A percentile compares a stretch with the other conserved stretches of the same genome.
These are phyloP conservation scores for Papilio glaucus DNA, from an alignment of 1,140 invertebrate species.

Conservation along the genomic window DNA sequence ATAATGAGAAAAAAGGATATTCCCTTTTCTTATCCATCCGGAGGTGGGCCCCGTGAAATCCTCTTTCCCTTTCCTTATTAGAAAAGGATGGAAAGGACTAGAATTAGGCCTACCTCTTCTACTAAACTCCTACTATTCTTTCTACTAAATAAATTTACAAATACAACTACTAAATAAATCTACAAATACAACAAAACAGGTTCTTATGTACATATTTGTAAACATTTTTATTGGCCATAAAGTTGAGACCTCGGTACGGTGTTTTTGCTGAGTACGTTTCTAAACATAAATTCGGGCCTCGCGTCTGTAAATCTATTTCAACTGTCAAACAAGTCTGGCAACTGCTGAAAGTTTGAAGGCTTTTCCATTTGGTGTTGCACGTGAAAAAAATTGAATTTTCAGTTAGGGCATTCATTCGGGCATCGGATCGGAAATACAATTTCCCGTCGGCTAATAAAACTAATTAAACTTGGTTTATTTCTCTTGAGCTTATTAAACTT, in stretches of 20 bases:
- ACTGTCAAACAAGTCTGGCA: conserved; percentile 37
- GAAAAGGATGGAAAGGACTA: too few species aligned
- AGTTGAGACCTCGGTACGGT: not conserved
- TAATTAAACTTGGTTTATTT: conserved; percentile 19
- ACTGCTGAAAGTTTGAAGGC: conserved; percentile 33
- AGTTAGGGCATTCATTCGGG: not conserved
- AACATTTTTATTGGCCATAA: conserved; percentile 4
- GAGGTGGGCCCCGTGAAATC: too few species aligned
- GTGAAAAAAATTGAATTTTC: conserved; percentile 28
- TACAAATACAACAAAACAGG: not conserved
- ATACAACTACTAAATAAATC: too few species aligned
- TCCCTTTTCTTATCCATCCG: too few species aligned
- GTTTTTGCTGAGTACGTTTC: conserved; percentile 18
- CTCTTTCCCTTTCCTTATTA: too few species aligned
- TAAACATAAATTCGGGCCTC: conserved; percentile 27
- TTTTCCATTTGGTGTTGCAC: conserved; percentile 31
- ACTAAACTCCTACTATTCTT: too few species aligned
- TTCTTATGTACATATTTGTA: not conserved
- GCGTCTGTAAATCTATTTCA: conserved; percentile 36
- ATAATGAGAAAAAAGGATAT: too few species aligned
- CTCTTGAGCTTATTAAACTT: not conserved
- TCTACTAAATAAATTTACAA: too few species aligned
- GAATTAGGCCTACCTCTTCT: too few species aligned
- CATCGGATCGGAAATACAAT: conserved; percentile 24
- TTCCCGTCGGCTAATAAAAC: conserved; percentile 1